A percentile compares a stretch with the other conserved stretches of the same genome.
Evolutionary conservation across 2,113 vertebrate genomes (phyloP).

Genomic region (Scomber colias): DNA sequence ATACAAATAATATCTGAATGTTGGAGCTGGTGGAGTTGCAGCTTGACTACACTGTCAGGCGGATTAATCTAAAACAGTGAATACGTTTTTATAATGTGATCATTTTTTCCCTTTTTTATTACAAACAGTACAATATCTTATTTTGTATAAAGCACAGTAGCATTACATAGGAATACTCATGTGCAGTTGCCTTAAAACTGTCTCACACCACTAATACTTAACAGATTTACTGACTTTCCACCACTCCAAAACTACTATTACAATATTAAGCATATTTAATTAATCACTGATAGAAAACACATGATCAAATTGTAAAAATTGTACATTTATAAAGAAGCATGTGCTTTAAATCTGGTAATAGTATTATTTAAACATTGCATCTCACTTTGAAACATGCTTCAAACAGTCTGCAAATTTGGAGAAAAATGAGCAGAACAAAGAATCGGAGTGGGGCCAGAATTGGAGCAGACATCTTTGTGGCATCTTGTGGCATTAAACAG

Average conservation of each 20-base stretch:
- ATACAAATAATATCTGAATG: too few species aligned
- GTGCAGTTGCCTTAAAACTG: too few species aligned
- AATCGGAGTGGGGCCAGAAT: conserved; percentile 1
- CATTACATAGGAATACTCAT: too few species aligned
- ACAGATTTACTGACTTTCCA: neutral
- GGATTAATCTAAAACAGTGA: too few species aligned
- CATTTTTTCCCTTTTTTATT: too few species aligned
- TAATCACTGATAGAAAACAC: conserved; percentile 17
- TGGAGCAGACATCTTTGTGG: conserved; percentile 20
- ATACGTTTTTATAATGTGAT: too few species aligned
- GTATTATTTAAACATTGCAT: neutral
- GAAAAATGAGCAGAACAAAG: conserved; percentile 34
- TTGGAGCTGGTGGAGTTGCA: too few species aligned
- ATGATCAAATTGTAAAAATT: conserved; percentile 10
- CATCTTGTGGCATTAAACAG: conserved; percentile 58
- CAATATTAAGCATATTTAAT: conserved; percentile 37
- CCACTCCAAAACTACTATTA: conserved; percentile 23
- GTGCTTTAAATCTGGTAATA: conserved; percentile 11
- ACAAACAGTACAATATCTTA: too few species aligned
- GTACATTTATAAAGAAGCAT: conserved; percentile 20
- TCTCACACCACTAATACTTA: too few species aligned
- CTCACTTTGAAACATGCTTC: conserved; percentile 26
- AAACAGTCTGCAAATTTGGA: conserved; percentile 14
- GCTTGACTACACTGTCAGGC: too few species aligned
- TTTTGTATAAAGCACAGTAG: too few species aligned